Percentiles rank a stretch among this genome's conserved stretches.
Evolutionary conservation across 2,888 invertebrate species (phyloP).

Genomic region (Rugalucina vietnamica): DNA sequence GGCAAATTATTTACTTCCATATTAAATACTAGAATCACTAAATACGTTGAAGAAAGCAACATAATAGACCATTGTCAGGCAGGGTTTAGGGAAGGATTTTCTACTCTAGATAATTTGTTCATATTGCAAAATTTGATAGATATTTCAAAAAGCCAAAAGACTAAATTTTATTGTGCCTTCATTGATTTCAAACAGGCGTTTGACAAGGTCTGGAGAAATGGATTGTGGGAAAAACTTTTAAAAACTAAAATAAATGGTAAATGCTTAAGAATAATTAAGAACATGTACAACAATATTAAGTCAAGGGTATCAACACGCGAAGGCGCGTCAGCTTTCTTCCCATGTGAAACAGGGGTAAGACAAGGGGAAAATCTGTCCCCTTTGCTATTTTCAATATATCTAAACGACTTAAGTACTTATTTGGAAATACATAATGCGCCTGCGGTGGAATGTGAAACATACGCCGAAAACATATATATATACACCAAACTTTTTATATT

Average conservation of each 20-base stretch:
- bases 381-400: constrained; percentile 18
- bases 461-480: neutral
- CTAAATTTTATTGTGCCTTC: constrained; percentile 26
- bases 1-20: constrained; percentile 20
- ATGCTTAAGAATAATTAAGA: constrained; percentile 24
- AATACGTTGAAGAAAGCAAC: neutral
- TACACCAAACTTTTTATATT: constrained; percentile 36
- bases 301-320: neutral
- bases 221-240: constrained; percentile 29
- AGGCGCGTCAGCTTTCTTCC: neutral
- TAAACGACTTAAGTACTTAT: neutral
- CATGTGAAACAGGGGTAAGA: neutral
- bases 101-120: constrained; percentile 33
- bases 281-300: constrained; percentile 24
- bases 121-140: constrained; percentile 18
- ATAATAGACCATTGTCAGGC: constrained; percentile 18
- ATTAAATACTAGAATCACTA: neutral
- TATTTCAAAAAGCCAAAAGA: constrained; percentile 5
- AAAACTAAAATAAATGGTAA: constrained; percentile 33
- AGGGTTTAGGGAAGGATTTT: constrained; percentile 30
- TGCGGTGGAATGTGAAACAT: neutral
- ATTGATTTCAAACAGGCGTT: constrained; percentile 40
- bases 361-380: constrained; percentile 34
- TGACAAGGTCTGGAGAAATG: constrained; percentile 31
- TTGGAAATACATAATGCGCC: neutral